Evolutionary conservation across 2,797 vertebrate species (phyloP), one percentile per base, ranked within the genome.

Genomic region (Pangasius krempfi): DNA sequence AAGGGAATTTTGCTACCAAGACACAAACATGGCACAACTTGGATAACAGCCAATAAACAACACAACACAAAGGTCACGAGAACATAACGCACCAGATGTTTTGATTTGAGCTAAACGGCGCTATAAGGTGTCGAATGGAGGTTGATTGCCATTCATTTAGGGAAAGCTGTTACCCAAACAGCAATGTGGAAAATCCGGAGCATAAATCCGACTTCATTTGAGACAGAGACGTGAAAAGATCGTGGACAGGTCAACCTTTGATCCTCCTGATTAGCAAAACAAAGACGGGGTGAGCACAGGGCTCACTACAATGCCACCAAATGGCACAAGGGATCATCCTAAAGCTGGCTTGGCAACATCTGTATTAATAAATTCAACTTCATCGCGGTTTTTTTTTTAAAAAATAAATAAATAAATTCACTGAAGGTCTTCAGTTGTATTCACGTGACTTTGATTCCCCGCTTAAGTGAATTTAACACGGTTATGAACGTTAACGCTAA

Each of bases 181-280:
- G 79, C 87, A 89, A 91, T 90, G 90, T 87, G 47, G 89, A 90
- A 87, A 89, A 92, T 87, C 88, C 70, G 47, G 89, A 75, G 5
- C 40, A 16, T 64, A 20, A 85, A 54, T 78, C 33, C 37, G 72
- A 54, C 33, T 16, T 58, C 22, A 83, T 7, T 68, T 75, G 12
- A 75, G 37, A 88, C 25, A 72, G n/a, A 13, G 10, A 52, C 44
- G 68, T 52, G 81, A 88, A 33, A 47, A 58, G 37, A 60, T 82
- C 18, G 16, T 16, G 14, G 14, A 52, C 5, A 4, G 25, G 81
- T 47, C 52, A 84, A 73, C 72, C 52, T 86, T 70, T 64, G 81
- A 30, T 78, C 64, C 25, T 10, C n/a, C 22, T 79, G 10, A 78
- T 81, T 72, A 82, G 13, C 86, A 86, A 87, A 72, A 80, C 80